phyloP scores from a whole-genome alignment of 2,888 invertebrate species.

The Idaea dimidiata region DNA sequence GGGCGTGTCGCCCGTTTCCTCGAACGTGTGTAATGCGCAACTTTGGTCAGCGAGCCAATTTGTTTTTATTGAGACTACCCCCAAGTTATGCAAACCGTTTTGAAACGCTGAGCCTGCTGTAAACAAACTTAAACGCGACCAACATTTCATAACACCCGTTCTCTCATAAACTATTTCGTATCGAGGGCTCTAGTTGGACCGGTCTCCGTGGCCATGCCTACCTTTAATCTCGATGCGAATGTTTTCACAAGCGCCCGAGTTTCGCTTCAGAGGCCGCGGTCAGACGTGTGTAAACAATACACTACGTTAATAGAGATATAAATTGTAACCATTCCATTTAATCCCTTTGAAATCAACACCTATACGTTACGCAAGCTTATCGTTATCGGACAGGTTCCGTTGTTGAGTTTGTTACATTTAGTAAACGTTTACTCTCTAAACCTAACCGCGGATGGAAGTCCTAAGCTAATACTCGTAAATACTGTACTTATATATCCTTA shows the following conservation, averaged over 20 bases:
- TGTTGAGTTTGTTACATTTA: conserved; percentile 31
- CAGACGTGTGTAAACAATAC: conserved; percentile 73
- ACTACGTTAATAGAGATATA: conserved; percentile 78
- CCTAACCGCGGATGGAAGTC: conserved; percentile 48
- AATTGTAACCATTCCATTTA: conserved; percentile 72
- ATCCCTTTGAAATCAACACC: conserved; percentile 71
- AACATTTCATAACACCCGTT: conserved; percentile 34
- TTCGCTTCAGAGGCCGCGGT: conserved; percentile 64
- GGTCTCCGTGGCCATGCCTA: conserved; percentile 55
- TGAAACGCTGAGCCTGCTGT: conserved; percentile 75
- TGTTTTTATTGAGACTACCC: conserved; percentile 80
- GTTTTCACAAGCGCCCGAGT: conserved; percentile 72
- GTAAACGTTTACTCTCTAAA: conserved; percentile 38
- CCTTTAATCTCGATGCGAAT: conserved; percentile 74
- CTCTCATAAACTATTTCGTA: conserved; percentile 28
- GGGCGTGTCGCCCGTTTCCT: conserved; percentile 73
- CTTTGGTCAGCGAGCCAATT: conserved; percentile 75
- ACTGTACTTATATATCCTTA: conserved; percentile 13
- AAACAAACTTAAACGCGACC: conserved; percentile 71
- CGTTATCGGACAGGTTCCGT: conserved; percentile 44
- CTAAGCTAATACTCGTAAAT: conserved; percentile 46
- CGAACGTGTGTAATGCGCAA: conserved; percentile 75
- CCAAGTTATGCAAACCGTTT: conserved; percentile 77
- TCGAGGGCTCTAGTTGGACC: conserved; percentile 39
- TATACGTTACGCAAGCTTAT: conserved; percentile 60